Base-by-base conservation (phyloP, 2,797 vertebrate genomes). In the Iguana delicatissima region DNA sequence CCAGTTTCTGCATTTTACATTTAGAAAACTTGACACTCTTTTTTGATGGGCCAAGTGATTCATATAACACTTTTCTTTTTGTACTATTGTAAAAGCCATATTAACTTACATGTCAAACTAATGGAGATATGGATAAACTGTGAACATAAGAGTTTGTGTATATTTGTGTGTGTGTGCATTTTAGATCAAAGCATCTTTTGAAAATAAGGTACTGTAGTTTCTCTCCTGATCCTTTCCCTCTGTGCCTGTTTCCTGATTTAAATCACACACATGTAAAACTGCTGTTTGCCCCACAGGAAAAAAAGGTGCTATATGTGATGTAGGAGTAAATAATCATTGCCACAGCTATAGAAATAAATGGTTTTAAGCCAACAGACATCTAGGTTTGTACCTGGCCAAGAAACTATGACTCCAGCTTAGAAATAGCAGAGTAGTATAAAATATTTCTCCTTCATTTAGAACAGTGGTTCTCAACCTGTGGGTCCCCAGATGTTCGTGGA, bases 1-100 rank as follows among this genome's bases (percentile, higher is more conserved):
- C 69, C 0, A 57, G 4, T 92, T 94, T 94, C 92, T 80, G 2
- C 76, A 86, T 64, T 93, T 90, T 79, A 16, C 13, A 13, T 57
- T 69, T 1, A 77, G 24, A 89, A 86, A 93, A 93, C 67, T n/a
- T 86, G 69, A 29, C 24, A 50, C 7, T 55, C 1, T 26, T 74
- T 35, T 74, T 82, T 74, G 6, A 32, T 57, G 80, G 57, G 12
- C 62, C 35, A 79, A 72, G 18, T 35, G 1, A 57, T 57, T 29
- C n/a, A 72, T 72, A 38, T 35, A 72, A 67, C 14, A 13, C 42
- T 55, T 67, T 67, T 5, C 1, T 12, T n/a, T 87, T 77, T 12
- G 6, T 52, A 32, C 73, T 18, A 69, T 85, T 80, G 80, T 22
- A 35, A 42, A 52, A 57, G n/a, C 5, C n/a, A 18, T 85, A 18